phyloP scores from a whole-genome alignment of 92 coral and sea anemone species.

The Porites divaricata region DNA sequence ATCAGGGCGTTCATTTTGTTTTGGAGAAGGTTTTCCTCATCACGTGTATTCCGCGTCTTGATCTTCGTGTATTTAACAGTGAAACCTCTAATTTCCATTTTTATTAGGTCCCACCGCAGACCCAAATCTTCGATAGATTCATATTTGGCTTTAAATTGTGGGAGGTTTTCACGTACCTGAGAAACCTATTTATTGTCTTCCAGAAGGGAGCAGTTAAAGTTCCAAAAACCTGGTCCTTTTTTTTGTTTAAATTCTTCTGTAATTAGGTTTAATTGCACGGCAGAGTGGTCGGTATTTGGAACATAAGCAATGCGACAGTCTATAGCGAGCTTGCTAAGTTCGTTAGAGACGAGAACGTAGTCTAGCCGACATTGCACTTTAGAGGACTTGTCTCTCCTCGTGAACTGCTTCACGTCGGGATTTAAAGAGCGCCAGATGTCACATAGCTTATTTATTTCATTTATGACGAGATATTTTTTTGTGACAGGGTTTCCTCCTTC shows the following conservation, averaged over 20 bases:
- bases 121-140: background rate
- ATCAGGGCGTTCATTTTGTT: background rate
- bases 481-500: background rate
- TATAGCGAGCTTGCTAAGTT: background rate
- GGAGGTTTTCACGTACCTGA: background rate
- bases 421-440: constrained; percentile 6
- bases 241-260: background rate
- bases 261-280: background rate
- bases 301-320: background rate
- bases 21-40: background rate
- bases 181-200: constrained; percentile 3
- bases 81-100: too few species aligned
- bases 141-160: background rate
- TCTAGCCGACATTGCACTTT: background rate
- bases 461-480: background rate
- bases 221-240: constrained; percentile 2
- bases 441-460: background rate
- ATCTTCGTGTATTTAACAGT: too few species aligned
- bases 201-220: constrained; percentile 6
- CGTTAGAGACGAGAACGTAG: background rate
- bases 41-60: too few species aligned
- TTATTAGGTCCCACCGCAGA: background rate
- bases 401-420: background rate
- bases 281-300: background rate
- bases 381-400: background rate